phyloP scores from a whole-genome alignment of 2,888 invertebrate species.

The Xylota segnis region DNA sequence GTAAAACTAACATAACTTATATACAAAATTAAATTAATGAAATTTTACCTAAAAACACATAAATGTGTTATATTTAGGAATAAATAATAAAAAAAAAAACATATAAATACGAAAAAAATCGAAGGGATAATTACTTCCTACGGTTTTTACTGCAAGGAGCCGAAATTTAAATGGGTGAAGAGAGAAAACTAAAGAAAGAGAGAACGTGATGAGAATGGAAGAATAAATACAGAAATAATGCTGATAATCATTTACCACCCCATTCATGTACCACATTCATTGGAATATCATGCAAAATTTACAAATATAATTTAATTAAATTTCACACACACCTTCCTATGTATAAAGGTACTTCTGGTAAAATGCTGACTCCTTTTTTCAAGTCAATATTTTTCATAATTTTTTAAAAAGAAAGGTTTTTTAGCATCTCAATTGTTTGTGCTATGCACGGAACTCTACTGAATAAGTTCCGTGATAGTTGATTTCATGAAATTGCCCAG shows the following conservation, averaged over 20 bases:
- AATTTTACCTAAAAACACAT: slow-evolving; percentile 66
- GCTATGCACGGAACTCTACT: too few relatives aligned
- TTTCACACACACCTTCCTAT: background rate
- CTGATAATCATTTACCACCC: slow-evolving; percentile 69
- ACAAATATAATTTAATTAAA: slow-evolving; percentile 14
- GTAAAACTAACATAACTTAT: slow-evolving; percentile 73
- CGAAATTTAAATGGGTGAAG: background rate
- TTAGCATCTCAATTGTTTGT: too few relatives aligned
- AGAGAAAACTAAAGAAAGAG: slow-evolving; percentile 4
- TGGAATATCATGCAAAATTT: slow-evolving; percentile 38
- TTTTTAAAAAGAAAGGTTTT: too few relatives aligned
- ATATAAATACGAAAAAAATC: slow-evolving; percentile 4
- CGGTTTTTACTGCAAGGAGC: slow-evolving; percentile 9
- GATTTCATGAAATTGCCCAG: too few relatives aligned
- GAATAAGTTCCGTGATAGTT: too few relatives aligned
- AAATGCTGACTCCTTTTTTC: slow-evolving; percentile 11
- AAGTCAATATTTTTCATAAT: background rate
- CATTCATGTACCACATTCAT: slow-evolving; percentile 61
- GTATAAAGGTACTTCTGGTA: background rate
- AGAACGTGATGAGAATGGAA: slow-evolving; percentile 25
- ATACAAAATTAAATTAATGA: slow-evolving; percentile 70
- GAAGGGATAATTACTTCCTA: background rate
- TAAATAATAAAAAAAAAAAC: slow-evolving; percentile 34
- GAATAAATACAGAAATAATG: slow-evolving; percentile 42
- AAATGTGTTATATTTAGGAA: slow-evolving; percentile 54